phyloP scores from a whole-genome alignment of 2,113 vertebrate species.

The Pao palembangensis region DNA sequence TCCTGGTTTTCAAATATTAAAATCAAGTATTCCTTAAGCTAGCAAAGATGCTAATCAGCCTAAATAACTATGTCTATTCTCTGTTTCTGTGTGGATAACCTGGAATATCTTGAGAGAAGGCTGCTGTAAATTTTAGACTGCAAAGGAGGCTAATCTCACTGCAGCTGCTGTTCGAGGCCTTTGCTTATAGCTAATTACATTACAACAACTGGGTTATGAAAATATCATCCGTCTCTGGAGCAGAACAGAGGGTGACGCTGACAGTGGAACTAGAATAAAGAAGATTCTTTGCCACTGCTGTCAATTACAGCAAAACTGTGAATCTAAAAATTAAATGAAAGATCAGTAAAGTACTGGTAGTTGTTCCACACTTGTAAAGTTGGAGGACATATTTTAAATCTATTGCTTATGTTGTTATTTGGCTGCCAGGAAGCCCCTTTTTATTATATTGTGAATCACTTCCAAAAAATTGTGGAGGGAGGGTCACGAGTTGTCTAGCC shows the following conservation, averaged over 20 bases:
- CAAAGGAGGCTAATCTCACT: conserved; percentile 44
- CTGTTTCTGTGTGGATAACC: background rate
- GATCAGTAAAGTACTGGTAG: background rate
- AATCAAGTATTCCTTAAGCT: too few species aligned
- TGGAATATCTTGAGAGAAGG: background rate
- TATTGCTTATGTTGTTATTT: too few species aligned
- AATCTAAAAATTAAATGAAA: background rate
- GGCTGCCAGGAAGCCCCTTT: background rate
- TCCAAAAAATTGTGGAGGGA: background rate
- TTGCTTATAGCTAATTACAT: conserved; percentile 73
- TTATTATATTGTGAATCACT: conserved; percentile 10
- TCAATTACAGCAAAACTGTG: background rate
- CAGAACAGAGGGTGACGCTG: conserved; percentile 42
- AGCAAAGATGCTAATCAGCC: too few species aligned
- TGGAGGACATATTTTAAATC: background rate
- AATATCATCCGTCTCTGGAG: conserved; percentile 70
- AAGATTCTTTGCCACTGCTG: too few species aligned
- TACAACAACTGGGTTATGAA: conserved; percentile 73
- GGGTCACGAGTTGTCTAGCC: background rate
- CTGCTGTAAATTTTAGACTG: conserved; percentile 37
- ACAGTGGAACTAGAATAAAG: too few species aligned
- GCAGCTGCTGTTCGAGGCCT: conserved; percentile 71
- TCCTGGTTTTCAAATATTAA: too few species aligned
- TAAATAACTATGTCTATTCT: too few species aligned
- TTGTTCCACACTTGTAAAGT: background rate